phyloP scores from a whole-genome alignment of 2,797 vertebrate species.

The Rhinichthys osculus region DNA sequence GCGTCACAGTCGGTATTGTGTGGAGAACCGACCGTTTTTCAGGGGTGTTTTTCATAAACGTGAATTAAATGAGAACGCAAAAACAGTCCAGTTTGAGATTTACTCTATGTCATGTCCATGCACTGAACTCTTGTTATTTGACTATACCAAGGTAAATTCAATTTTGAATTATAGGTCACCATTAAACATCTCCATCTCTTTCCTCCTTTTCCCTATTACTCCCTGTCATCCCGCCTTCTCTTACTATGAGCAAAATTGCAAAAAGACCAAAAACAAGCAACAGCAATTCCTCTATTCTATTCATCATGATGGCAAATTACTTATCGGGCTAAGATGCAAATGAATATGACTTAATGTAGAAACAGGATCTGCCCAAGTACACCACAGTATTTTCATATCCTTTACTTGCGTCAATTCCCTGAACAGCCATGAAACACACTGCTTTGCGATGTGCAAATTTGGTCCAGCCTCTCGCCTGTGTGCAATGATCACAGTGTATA shows the following conservation, averaged over 20 bases:
- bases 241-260: no score
- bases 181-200: neutral
- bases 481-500: neutral
- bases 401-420: slow-evolving; percentile 19
- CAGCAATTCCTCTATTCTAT: neutral
- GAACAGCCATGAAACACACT: slow-evolving; percentile 30
- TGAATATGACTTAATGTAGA: neutral
- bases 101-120: no score
- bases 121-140: no score
- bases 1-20: no score
- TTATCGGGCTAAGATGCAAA: neutral
- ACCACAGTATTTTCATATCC: slow-evolving; percentile 26
- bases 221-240: neutral
- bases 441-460: slow-evolving; percentile 24
- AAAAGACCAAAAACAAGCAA: neutral
- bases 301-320: neutral
- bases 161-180: no score
- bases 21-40: no score
- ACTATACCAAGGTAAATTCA: no score
- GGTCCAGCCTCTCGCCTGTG: neutral
- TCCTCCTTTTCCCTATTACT: neutral
- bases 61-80: no score
- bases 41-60: no score
- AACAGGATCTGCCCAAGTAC: slow-evolving; percentile 5
- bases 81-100: no score